These are phyloP conservation scores for Hypomecis atomaria DNA, from an alignment of 2,888 invertebrate genomes.

Conservation along the genomic window DNA sequence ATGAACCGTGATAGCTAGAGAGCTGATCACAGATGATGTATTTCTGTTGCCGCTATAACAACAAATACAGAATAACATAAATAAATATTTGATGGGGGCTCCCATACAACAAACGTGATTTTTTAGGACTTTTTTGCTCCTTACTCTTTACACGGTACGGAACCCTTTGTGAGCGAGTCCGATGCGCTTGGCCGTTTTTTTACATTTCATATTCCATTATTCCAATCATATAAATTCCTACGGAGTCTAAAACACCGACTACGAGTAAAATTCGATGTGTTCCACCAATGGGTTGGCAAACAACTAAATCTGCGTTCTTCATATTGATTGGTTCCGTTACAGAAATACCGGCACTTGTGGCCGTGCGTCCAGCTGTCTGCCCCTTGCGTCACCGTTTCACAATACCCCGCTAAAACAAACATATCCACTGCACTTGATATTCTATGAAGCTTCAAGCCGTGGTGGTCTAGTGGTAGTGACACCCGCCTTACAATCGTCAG, in stretches of 20 bases:
- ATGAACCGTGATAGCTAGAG: no score
- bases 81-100: no score
- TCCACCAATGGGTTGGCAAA: background rate
- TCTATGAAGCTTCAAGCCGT: background rate
- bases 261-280: background rate
- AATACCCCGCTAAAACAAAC: slow-evolving; percentile 43
- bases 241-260: background rate
- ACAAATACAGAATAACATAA: no score
- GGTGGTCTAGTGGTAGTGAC: no score
- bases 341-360: slow-evolving; percentile 62
- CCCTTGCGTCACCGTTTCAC: slow-evolving; percentile 58
- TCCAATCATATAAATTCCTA: background rate
- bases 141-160: no score
- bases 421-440: slow-evolving; percentile 32
- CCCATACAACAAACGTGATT: no score
- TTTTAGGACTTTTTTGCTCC: no score
- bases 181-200: no score
- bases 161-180: no score
- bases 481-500: no score
- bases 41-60: no score
- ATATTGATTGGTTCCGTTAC: slow-evolving; percentile 44
- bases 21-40: no score
- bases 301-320: slow-evolving; percentile 23
- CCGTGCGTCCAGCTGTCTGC: slow-evolving; percentile 59
- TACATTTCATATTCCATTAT: background rate